phyloP scores from a whole-genome alignment of 2,888 invertebrate species.

The Microctonus hyperodae region DNA sequence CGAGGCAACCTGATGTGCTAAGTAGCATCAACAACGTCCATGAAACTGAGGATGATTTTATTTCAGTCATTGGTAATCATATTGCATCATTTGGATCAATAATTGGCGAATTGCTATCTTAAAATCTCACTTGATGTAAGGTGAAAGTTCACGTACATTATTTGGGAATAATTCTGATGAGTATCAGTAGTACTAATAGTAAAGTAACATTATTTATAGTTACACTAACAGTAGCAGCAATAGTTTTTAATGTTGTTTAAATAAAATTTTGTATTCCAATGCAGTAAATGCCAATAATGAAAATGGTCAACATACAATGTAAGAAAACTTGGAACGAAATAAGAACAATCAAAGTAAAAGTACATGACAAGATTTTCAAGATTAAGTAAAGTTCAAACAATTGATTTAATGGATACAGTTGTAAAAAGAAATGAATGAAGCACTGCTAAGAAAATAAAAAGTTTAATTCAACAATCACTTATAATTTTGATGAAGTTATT shows the following conservation, averaged over 20 bases:
- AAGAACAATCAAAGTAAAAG: neutral
- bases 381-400: neutral
- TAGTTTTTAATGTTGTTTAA: neutral
- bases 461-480: neutral
- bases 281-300: neutral
- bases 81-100: conserved; percentile 37
- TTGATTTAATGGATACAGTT: neutral
- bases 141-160: conserved; percentile 20
- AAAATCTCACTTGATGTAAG: conserved; percentile 28
- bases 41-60: conserved; percentile 22
- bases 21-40: neutral
- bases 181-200: no score
- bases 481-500: neutral
- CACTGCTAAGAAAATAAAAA: neutral
- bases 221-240: neutral
- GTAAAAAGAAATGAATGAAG: neutral
- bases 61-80: conserved; percentile 36
- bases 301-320: neutral
- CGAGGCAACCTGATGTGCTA: neutral
- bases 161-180: conserved; percentile 13
- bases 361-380: conserved; percentile 5
- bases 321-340: neutral
- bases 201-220: no score
- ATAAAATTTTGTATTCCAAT: neutral
- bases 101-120: conserved; percentile 35